Percentiles rank a stretch among this genome's conserved stretches.
Evolutionary conservation across 2,888 invertebrate genomes (phyloP).

Genomic region (Drosophila birchii): DNA sequence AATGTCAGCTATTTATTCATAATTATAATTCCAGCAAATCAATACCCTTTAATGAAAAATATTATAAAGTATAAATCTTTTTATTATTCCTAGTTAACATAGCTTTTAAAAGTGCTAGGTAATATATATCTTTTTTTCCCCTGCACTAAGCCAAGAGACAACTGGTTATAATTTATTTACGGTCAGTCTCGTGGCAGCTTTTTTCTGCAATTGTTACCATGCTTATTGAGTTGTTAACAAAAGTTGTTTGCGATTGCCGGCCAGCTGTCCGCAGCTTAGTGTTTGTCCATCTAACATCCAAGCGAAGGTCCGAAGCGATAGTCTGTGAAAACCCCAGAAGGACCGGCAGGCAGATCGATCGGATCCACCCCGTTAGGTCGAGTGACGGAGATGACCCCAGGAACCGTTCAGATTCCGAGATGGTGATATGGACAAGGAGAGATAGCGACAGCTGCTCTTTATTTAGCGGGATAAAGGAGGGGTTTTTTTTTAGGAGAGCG

Average conservation of each 20-base stretch:
- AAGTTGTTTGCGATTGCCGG: conserved; percentile 16
- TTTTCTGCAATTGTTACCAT: conserved; percentile 49
- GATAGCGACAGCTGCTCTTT: conserved; percentile 71
- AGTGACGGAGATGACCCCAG: conserved; percentile 59
- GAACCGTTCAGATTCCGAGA: conserved; percentile 37
- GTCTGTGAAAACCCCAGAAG: conserved; percentile 67
- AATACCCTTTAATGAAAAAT: background rate
- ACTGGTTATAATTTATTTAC: conserved; percentile 68
- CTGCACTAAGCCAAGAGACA: conserved; percentile 15
- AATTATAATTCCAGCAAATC: background rate
- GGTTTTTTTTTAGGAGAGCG: conserved; percentile 6
- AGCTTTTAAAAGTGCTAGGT: background rate
- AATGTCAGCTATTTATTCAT: background rate
- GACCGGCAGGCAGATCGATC: conserved; percentile 49
- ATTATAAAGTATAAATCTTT: background rate
- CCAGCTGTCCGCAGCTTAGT: conserved; percentile 36
- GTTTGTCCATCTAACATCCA: conserved; percentile 26
- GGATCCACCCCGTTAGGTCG: conserved; percentile 42
- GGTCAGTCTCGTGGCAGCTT: conserved; percentile 31
- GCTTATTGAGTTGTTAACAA: conserved; percentile 64
- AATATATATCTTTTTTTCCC: background rate
- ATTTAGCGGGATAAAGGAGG: conserved; percentile 7
- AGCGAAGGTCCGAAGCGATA: conserved; percentile 46
- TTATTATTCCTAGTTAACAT: background rate
- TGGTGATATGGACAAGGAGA: conserved; percentile 65